phyloP scores from a whole-genome alignment of 2,888 invertebrate species.

The Plemyria rubiginata region DNA sequence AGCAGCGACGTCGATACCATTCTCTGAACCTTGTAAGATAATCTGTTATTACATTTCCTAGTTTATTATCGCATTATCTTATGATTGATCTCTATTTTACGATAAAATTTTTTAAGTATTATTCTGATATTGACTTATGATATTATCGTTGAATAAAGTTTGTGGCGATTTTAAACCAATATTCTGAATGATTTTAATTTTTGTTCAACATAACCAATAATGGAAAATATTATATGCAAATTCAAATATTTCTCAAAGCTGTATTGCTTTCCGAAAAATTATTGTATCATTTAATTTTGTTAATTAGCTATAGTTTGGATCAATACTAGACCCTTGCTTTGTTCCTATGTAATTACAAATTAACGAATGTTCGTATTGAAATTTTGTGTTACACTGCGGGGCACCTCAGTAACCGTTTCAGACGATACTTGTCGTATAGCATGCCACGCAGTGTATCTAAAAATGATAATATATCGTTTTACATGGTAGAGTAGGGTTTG shows the following conservation, averaged over 20 bases:
- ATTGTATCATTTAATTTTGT: background rate
- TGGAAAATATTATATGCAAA: too few species aligned
- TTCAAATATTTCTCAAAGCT: too few species aligned
- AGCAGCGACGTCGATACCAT: background rate
- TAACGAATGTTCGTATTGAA: too few species aligned
- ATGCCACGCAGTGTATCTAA: too few species aligned
- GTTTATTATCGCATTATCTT: slow-evolving; percentile 15
- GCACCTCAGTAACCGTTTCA: too few species aligned
- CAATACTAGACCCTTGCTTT: background rate
- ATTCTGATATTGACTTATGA: slow-evolving; percentile 10
- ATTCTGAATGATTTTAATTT: background rate
- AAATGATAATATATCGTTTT: too few species aligned
- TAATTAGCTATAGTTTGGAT: slow-evolving; percentile 1
- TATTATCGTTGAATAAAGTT: slow-evolving; percentile 29
- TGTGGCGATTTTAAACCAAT: slow-evolving; percentile 18
- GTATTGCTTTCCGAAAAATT: background rate
- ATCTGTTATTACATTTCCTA: slow-evolving; percentile 1
- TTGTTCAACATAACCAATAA: too few species aligned
- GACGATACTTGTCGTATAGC: too few species aligned
- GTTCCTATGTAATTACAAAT: background rate
- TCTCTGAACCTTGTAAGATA: background rate
- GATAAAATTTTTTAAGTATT: slow-evolving; percentile 4
- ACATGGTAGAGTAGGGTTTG: background rate
- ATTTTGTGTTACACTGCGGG: too few species aligned
- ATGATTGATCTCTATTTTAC: slow-evolving; percentile 30